phyloP scores from a whole-genome alignment of 2,888 invertebrate genomes.

The Callyntrura guangdongensis region DNA sequence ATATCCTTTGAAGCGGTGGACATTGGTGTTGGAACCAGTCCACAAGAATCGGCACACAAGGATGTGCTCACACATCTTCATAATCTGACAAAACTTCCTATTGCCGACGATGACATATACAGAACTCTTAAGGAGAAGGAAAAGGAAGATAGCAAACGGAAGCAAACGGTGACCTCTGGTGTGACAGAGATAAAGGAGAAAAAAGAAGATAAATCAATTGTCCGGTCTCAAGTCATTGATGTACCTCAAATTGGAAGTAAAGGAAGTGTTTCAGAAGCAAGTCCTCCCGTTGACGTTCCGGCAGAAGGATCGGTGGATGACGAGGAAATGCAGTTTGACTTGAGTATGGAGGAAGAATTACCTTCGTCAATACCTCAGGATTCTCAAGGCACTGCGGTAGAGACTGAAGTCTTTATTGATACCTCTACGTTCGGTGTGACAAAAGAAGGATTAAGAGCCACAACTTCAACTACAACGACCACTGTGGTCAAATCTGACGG shows the following conservation, averaged over 20 bases:
- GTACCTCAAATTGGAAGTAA: constrained; percentile 72
- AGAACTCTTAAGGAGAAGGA: constrained; percentile 80
- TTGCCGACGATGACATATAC: constrained; percentile 83
- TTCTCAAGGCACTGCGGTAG: constrained; percentile 14
- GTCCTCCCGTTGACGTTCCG: constrained; percentile 68
- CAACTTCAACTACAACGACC: constrained; percentile 56
- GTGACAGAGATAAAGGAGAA: constrained; percentile 35
- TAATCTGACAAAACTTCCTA: constrained; percentile 81
- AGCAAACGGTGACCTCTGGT: neutral
- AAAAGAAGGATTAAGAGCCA: constrained; percentile 23
- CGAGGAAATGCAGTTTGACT: constrained; percentile 84
- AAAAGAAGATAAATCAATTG: constrained; percentile 64
- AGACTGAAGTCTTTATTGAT: constrained; percentile 68
- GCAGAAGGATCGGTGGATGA: constrained; percentile 79
- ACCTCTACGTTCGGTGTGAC: constrained; percentile 25
- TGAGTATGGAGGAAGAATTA: constrained; percentile 83
- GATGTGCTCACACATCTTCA: constrained; percentile 83
- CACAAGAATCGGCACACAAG: constrained; percentile 79
- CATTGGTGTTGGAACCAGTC: constrained; percentile 83
- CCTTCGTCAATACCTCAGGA: constrained; percentile 55
- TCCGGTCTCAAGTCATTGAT: constrained; percentile 79
- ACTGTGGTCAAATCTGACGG: constrained; percentile 53
- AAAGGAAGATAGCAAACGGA: neutral
- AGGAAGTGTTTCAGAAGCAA: constrained; percentile 61
- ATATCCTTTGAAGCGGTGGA: constrained; percentile 80